These are phyloP conservation scores for Agrypnus murinus DNA, from an alignment of 2,888 invertebrate genomes.

Conservation along the genomic window DNA sequence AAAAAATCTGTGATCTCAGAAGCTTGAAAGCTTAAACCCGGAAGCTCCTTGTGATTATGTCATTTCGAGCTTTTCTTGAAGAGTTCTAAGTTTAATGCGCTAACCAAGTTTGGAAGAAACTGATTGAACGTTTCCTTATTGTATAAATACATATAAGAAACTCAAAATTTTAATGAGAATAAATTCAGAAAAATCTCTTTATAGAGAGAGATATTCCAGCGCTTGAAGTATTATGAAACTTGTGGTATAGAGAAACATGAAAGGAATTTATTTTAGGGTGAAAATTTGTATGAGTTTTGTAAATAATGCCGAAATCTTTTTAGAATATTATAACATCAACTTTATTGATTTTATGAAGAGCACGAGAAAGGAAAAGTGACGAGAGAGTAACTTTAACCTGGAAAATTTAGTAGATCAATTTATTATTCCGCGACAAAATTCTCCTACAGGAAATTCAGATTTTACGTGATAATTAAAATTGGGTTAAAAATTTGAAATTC, in stretches of 20 bases:
- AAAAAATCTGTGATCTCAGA: slow-evolving; percentile 18
- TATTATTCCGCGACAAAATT: neutral
- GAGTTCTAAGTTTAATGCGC: slow-evolving; percentile 9
- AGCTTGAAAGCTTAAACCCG: slow-evolving; percentile 7
- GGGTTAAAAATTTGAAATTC: neutral
- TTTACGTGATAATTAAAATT: neutral
- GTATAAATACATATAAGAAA: neutral
- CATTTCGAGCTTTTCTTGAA: slow-evolving; percentile 13
- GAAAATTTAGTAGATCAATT: neutral
- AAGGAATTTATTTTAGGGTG: too few species aligned
- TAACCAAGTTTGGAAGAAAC: neutral
- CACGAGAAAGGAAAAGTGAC: too few species aligned
- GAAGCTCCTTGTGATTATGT: slow-evolving; percentile 13
- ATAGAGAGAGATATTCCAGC: too few species aligned
- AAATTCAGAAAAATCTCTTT: too few species aligned
- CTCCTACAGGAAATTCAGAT: neutral
- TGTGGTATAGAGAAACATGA: too few species aligned
- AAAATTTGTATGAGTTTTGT: too few species aligned
- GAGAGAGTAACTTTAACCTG: neutral
- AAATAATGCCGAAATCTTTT: too few species aligned
- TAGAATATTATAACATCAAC: too few species aligned
- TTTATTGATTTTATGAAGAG: too few species aligned
- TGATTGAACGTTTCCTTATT: slow-evolving; percentile 2
- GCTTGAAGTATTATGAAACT: too few species aligned
- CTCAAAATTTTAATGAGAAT: neutral